A percentile compares a stretch with the other conserved stretches of the same genome.
Evolutionary conservation across 1,140 invertebrate genomes (phyloP).

Genomic region (Cyclargus thomasi): DNA sequence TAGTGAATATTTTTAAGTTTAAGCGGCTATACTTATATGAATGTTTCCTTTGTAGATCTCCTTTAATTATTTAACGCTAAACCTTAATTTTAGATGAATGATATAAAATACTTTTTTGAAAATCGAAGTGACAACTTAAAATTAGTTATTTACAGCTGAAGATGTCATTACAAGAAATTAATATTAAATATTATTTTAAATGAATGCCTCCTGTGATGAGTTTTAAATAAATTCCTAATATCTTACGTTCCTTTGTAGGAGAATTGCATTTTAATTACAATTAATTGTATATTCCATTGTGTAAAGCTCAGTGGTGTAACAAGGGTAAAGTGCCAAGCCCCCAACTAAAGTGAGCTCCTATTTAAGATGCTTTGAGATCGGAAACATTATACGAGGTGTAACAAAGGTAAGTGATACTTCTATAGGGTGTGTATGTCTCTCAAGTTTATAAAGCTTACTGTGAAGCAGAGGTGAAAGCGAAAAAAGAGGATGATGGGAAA

Average conservation of each 20-base stretch:
- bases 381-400: no score
- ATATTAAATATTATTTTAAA: neutral
- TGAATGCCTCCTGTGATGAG: neutral
- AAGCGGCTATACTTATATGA: neutral
- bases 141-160: neutral
- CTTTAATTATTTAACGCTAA: neutral
- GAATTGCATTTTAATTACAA: neutral
- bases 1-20: neutral
- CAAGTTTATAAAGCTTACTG: no score
- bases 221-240: neutral
- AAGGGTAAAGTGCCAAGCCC: no score
- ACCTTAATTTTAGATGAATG: neutral
- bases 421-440: no score
- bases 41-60: neutral
- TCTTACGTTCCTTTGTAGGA: neutral
- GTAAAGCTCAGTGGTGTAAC: no score
- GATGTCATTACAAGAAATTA: neutral
- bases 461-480: no score
- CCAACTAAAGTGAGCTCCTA: no score
- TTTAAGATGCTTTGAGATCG: no score
- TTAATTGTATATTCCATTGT: neutral
- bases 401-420: no score
- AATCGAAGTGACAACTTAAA: no score
- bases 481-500: no score
- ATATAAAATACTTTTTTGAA: no score